Evolutionary conservation across 1,140 invertebrate genomes (phyloP).

Genomic region (Littorina saxatilis): DNA sequence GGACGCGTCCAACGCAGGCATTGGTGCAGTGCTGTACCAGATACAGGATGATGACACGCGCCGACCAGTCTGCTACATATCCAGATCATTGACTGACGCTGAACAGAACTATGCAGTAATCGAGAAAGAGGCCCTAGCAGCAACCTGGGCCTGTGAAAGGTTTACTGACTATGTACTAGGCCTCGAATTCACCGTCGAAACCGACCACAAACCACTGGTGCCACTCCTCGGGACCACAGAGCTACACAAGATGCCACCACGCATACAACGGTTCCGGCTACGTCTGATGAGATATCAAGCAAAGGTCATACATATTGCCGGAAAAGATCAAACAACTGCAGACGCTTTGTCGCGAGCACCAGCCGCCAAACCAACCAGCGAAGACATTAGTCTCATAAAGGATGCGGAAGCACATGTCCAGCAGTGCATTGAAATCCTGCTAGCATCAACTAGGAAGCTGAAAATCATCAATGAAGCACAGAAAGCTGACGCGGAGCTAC

Average conservation of each 20-base stretch:
- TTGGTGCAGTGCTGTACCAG: constrained; percentile 48
- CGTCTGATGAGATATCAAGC: constrained; percentile 44
- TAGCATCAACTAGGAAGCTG: constrained; percentile 2
- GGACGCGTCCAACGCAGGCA: constrained; percentile 48
- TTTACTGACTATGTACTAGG: constrained; percentile 77
- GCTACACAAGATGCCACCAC: constrained; percentile 37
- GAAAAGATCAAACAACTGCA: constrained; percentile 47
- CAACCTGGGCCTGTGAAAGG: constrained; percentile 77
- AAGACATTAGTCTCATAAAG: constrained; percentile 3
- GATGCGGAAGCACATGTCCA: not conserved
- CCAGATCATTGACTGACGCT: constrained; percentile 49
- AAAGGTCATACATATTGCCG: constrained; percentile 41
- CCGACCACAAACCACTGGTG: constrained; percentile 71
- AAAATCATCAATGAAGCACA: constrained; percentile 10
- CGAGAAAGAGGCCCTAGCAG: constrained; percentile 77
- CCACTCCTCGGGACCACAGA: constrained; percentile 49
- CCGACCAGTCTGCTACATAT: constrained; percentile 47
- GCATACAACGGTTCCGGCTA: constrained; percentile 48
- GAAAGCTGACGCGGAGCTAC: not conserved
- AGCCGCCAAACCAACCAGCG: not conserved
- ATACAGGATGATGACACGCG: constrained; percentile 5
- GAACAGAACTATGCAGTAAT: constrained; percentile 77
- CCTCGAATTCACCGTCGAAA: constrained; percentile 61
- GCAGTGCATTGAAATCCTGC: constrained; percentile 2
- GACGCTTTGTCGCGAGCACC: constrained; percentile 50